phyloP scores from a whole-genome alignment of 2,888 invertebrate species.

The Tyria jacobaeae region DNA sequence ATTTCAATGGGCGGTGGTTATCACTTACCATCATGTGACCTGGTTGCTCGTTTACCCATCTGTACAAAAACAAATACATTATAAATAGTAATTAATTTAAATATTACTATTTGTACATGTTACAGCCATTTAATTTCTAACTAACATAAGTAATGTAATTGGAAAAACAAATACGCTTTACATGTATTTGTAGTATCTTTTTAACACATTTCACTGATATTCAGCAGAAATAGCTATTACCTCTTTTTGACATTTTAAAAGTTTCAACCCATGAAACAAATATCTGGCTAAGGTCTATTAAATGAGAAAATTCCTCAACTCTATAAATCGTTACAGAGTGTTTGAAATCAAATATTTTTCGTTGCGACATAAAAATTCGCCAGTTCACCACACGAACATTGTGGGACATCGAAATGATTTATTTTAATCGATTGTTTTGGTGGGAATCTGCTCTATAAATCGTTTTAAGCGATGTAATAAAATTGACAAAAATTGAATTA shows the following conservation, averaged over 20 bases:
- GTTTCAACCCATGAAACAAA: neutral
- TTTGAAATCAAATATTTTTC: slow-evolving; percentile 56
- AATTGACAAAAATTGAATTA: slow-evolving; percentile 49
- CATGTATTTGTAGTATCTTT: no score
- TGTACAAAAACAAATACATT: no score
- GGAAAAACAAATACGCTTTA: no score
- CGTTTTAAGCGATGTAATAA: slow-evolving; percentile 56
- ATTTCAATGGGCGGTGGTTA: no score
- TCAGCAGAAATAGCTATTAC: no score
- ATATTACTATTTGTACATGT: no score
- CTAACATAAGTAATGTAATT: no score
- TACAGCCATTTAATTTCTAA: no score
- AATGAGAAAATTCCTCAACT: slow-evolving; percentile 41
- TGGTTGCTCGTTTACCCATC: no score
- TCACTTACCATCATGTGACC: no score
- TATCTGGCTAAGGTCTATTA: slow-evolving; percentile 27
- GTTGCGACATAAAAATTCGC: slow-evolving; percentile 34
- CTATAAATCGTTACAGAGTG: slow-evolving; percentile 46
- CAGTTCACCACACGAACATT: slow-evolving; percentile 38
- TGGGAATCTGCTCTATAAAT: slow-evolving; percentile 54
- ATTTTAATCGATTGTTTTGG: slow-evolving; percentile 47
- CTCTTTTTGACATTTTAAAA: neutral
- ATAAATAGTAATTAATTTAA: no score
- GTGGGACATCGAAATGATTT: slow-evolving; percentile 42
- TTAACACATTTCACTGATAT: no score